Evolutionary conservation across 2,113 vertebrate species (phyloP), one percentile per base, ranked within the genome.

Genomic region (Albula glossodonta): DNA sequence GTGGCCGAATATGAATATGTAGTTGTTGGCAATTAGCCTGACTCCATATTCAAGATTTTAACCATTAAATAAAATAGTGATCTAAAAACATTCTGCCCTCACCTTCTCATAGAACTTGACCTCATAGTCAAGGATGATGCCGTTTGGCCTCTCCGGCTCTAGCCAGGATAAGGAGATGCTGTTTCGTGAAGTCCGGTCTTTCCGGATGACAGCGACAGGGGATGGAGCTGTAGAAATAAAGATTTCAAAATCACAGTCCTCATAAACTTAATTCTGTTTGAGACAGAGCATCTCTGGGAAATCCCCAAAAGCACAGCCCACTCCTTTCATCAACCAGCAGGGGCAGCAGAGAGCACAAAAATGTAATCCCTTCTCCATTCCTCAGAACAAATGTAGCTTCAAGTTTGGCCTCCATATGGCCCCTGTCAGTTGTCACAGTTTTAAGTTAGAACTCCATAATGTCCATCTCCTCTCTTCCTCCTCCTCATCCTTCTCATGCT

Each of bases 61-160:
- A 66, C 17, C 60, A 19, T 19, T 7, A 66, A 19, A 19, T 19
- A 66, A 66, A 66, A 66, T 19, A 66, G 3, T 66, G 19, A 19
- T 9, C 60, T 78, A 78, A 78, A n/a, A 78, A 25, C 22, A n/a
- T 81, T 60, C 63, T 90, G 83, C 90, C 92, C 97, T 91, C 91
- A 99, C 98, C 98, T 99, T 99, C 95, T 99, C 98, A 41, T 99
- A 99, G 94, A 99, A 99, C 92, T 99, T 99, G 96, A 99, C 98
- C 93, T 99, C 98, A 12, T 99, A 99, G 96, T 99, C 98, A 87
- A 99, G 90, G 92, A 99, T 99, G 91, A 99, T 99, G 82, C 98
- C 98, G 60, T 99, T 99, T 49, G 98, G 98, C 87, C 98, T 96
- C 84, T 99, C 97, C 0, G 98, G 98, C 92, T 99, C 97, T 91